phyloP scores from a whole-genome alignment of 2,797 vertebrate genomes.

The Sebastes diploproa region DNA sequence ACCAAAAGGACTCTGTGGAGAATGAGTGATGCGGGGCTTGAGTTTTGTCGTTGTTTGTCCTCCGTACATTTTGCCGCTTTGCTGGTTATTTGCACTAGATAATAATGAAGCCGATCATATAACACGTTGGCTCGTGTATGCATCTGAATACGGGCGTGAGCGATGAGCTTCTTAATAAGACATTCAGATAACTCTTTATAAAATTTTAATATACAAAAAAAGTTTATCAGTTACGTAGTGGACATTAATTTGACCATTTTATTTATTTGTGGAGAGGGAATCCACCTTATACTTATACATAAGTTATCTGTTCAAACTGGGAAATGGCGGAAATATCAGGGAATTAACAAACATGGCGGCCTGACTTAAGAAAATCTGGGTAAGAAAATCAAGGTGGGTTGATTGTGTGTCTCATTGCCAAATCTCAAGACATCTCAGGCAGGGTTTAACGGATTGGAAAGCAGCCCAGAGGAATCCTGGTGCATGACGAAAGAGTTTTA shows the following conservation, averaged over 20 bases:
- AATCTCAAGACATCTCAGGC: conserved; percentile 79
- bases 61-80: conserved; percentile 71
- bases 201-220: conserved; percentile 59
- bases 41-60: conserved; percentile 55
- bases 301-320: conserved; percentile 61
- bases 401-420: conserved; percentile 62
- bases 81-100: conserved; percentile 84
- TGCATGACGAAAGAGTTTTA: conserved; percentile 39
- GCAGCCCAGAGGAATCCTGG: conserved; percentile 50
- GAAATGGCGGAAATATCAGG: conserved; percentile 69
- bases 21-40: conserved; percentile 54
- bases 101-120: conserved; percentile 66
- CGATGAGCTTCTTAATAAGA: conserved; percentile 36
- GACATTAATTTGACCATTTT: conserved; percentile 65
- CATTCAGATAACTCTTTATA: conserved; percentile 48
- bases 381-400: conserved; percentile 38
- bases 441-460: conserved; percentile 51
- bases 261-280: conserved; percentile 74
- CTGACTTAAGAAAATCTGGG: conserved; percentile 50
- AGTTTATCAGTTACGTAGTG: conserved; percentile 41
- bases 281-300: conserved; percentile 39
- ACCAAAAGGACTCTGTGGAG: conserved; percentile 71
- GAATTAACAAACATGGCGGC: conserved; percentile 61
- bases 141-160: conserved; percentile 50
- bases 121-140: conserved; percentile 63